Conservation (phyloP, 1,140 invertebrate genomes). For the Drosophila cardini region DNA sequence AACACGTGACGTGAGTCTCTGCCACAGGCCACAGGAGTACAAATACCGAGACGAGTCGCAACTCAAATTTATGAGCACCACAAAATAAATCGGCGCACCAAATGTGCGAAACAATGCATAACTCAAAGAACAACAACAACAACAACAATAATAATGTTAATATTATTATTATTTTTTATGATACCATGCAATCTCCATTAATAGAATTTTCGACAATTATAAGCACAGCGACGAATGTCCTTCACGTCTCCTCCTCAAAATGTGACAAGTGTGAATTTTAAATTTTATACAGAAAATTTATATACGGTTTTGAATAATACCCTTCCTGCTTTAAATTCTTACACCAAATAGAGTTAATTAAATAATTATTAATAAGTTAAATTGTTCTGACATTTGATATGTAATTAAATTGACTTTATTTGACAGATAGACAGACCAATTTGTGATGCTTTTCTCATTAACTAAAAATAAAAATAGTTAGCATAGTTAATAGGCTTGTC, state of each 20-base stretch:
- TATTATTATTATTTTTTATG: slow-evolving; percentile 48
- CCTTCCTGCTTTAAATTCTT: too few species aligned
- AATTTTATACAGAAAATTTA: too few species aligned
- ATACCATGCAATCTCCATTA: slow-evolving; percentile 51
- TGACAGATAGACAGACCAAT: too few species aligned
- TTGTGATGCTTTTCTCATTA: too few species aligned
- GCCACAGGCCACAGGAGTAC: slow-evolving; percentile 54
- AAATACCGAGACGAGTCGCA: slow-evolving; percentile 32
- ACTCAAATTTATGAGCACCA: slow-evolving; percentile 69
- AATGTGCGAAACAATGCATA: slow-evolving; percentile 81
- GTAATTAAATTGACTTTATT: too few species aligned
- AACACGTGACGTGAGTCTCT: slow-evolving; percentile 72
- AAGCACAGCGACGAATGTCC: not conserved
- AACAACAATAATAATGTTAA: slow-evolving; percentile 26
- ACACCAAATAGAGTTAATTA: too few species aligned
- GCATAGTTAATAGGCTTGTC: too few species aligned
- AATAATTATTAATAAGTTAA: too few species aligned
- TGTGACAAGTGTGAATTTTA: slow-evolving; percentile 26
- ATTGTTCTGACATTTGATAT: too few species aligned
- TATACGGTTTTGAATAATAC: too few species aligned
- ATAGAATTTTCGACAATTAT: slow-evolving; percentile 59
- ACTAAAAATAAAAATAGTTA: too few species aligned
- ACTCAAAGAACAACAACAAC: slow-evolving; percentile 51
- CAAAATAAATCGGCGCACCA: slow-evolving; percentile 79
- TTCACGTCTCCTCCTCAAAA: not conserved